Conservation (phyloP, 1,140 invertebrate species). For the Diprion similis region DNA sequence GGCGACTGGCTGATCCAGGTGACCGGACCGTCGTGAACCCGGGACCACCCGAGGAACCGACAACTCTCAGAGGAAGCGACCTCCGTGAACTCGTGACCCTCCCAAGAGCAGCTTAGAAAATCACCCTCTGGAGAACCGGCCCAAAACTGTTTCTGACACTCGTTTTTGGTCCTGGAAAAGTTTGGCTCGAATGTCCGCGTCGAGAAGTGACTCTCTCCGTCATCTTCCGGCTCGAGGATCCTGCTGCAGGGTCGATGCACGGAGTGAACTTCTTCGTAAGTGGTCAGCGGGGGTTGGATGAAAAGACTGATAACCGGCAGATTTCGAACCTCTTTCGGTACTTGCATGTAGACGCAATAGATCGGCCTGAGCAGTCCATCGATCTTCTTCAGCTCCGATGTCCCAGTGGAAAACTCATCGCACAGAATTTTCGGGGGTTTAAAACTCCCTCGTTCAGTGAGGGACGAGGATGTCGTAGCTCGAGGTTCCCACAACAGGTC, state of each 20-base stretch:
- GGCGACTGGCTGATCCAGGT: slow-evolving; percentile 64
- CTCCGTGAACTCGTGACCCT: slow-evolving; percentile 65
- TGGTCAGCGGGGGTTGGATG: slow-evolving; percentile 15
- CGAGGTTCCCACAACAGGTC: slow-evolving; percentile 56
- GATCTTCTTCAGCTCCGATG: slow-evolving; percentile 62
- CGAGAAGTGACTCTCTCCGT: background rate
- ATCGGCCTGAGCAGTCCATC: slow-evolving; percentile 65
- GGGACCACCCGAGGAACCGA: slow-evolving; percentile 50
- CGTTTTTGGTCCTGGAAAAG: background rate
- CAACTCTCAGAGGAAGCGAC: slow-evolving; percentile 59
- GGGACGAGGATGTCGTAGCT: slow-evolving; percentile 47
- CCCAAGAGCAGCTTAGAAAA: slow-evolving; percentile 62
- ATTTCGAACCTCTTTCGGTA: slow-evolving; percentile 22
- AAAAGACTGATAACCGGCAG: slow-evolving; percentile 29
- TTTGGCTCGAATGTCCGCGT: background rate
- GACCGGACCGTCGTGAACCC: slow-evolving; percentile 72
- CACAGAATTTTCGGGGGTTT: background rate
- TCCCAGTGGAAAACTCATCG: slow-evolving; percentile 51
- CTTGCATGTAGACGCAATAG: slow-evolving; percentile 50
- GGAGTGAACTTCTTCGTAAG: background rate
- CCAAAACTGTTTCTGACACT: slow-evolving; percentile 36
- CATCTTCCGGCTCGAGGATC: background rate
- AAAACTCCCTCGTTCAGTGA: slow-evolving; percentile 17
- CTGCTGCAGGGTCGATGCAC: background rate
- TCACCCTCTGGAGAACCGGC: slow-evolving; percentile 54